Percentiles rank a stretch among this genome's conserved stretches.
Conservation (phyloP, 2,888 invertebrate species). For the Tuta absoluta region DNA sequence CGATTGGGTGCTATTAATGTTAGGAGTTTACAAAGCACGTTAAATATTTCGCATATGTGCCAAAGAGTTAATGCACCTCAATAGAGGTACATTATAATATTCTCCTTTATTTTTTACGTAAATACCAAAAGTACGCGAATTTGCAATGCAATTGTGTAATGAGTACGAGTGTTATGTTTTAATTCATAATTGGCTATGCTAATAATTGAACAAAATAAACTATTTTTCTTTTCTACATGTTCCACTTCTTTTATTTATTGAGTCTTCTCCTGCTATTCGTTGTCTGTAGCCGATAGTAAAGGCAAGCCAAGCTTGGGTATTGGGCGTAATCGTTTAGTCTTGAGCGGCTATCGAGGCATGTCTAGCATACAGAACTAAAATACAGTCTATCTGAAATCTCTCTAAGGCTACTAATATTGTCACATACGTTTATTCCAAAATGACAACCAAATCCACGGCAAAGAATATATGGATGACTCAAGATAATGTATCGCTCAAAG, state of each 20-base stretch:
- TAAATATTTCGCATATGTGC: no score
- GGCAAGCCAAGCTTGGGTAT: slow-evolving; percentile 5
- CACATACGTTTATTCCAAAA: not conserved
- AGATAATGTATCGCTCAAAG: not conserved
- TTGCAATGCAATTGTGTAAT: no score
- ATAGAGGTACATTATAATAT: no score
- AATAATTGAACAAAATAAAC: no score
- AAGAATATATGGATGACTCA: not conserved
- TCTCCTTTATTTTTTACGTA: no score
- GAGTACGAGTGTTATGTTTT: no score
- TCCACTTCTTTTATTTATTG: not conserved
- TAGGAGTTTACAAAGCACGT: no score
- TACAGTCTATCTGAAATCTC: not conserved
- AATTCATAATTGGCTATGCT: no score
- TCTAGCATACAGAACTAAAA: slow-evolving; percentile 3
- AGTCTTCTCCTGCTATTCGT: not conserved
- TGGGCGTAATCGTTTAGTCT: slow-evolving; percentile 18
- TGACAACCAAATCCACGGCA: not conserved
- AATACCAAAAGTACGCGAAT: no score
- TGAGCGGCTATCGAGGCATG: slow-evolving; percentile 7
- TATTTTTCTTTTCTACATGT: not conserved
- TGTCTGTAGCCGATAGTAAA: not conserved
- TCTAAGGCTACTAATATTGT: not conserved
- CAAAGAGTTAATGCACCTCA: no score
- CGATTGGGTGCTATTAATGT: no score